Conservation (phyloP, 1,140 invertebrate genomes). For the Dreissena polymorpha region DNA sequence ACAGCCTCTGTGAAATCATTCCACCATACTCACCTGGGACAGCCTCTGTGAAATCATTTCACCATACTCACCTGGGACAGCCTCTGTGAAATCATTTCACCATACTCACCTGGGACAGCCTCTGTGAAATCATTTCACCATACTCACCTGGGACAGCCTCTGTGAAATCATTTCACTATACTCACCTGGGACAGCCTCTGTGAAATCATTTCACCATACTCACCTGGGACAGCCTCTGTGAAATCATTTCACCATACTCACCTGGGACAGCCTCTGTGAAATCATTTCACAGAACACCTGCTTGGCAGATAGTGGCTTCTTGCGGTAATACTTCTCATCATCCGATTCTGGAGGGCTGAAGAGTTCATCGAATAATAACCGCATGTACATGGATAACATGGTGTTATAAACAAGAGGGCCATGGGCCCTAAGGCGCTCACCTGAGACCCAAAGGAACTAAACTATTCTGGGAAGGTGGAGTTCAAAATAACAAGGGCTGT, state of each 20-base stretch:
- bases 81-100: constrained; percentile 75
- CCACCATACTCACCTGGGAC: constrained; percentile 75
- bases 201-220: constrained; percentile 75
- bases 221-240: too few species aligned
- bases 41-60: constrained; percentile 76
- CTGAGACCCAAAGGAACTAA: too few species aligned
- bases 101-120: constrained; percentile 74
- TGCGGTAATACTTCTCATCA: constrained; percentile 71
- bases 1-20: constrained; percentile 74
- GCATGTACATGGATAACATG: too few species aligned
- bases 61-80: constrained; percentile 72
- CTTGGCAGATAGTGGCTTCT: constrained; percentile 67
- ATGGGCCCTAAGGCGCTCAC: too few species aligned
- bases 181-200: constrained; percentile 74
- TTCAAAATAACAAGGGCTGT: too few species aligned
- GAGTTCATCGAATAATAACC: not conserved
- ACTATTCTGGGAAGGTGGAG: too few species aligned
- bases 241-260: constrained; percentile 24
- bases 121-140: constrained; percentile 75
- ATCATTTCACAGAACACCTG: constrained; percentile 78
- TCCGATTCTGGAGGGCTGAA: constrained; percentile 63
- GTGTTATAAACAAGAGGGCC: too few species aligned
- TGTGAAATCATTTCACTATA: constrained; percentile 76
- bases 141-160: constrained; percentile 73
- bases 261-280: constrained; percentile 74